Conservation (phyloP, 1,140 invertebrate genomes). For the Hylyphantes graminicola region DNA sequence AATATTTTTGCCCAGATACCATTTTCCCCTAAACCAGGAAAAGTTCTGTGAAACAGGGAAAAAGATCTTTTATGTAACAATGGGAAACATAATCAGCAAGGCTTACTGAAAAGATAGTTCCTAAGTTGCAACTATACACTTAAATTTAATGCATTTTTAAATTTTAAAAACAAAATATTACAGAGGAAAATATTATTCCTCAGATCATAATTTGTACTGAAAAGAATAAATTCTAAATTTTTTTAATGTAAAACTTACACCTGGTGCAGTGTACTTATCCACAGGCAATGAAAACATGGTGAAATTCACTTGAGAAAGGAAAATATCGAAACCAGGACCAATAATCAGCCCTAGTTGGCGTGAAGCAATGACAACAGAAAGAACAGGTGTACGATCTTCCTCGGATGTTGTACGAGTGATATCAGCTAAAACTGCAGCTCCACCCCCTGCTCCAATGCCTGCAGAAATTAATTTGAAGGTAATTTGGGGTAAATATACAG, state of each 20-base stretch:
- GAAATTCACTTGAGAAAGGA: constrained; percentile 66
- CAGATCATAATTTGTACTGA: not conserved
- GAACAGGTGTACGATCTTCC: constrained; percentile 66
- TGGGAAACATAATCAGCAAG: too few relatives aligned
- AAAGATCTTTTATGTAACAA: too few relatives aligned
- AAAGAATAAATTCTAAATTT: not conserved
- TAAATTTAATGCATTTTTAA: not conserved
- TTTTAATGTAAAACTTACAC: constrained; percentile 63
- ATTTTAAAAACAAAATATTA: not conserved
- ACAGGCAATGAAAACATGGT: constrained; percentile 65
- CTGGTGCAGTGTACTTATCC: constrained; percentile 66
- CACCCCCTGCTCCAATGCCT: constrained; percentile 66
- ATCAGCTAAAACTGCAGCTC: constrained; percentile 65
- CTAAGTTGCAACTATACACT: not conserved
- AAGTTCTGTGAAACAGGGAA: too few relatives aligned
- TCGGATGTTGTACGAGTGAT: constrained; percentile 65
- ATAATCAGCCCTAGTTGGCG: constrained; percentile 66
- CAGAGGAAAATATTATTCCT: not conserved
- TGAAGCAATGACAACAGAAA: constrained; percentile 65
- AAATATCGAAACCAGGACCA: constrained; percentile 67
- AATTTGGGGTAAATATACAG: not conserved
- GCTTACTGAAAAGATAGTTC: too few relatives aligned
- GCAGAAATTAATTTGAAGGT: constrained; percentile 26
- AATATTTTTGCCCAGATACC: too few relatives aligned
- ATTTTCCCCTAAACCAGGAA: too few relatives aligned